Conservation (phyloP, 2,888 invertebrate genomes). For the Leptogaster cylindrica region DNA sequence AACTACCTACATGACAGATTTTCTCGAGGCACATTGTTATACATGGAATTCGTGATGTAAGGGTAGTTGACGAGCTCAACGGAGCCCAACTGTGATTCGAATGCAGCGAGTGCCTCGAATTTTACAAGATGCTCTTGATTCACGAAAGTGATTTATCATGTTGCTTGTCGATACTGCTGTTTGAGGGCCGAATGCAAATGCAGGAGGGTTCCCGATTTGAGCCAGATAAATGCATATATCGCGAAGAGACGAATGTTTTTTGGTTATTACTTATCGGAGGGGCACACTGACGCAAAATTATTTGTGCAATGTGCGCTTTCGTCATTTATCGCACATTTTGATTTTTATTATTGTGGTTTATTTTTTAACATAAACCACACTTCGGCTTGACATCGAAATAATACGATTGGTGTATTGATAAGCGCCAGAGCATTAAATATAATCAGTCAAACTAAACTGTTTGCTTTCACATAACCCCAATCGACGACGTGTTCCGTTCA, state of each 20-base stretch:
- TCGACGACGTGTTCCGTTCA: too few species aligned
- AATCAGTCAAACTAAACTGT: too few species aligned
- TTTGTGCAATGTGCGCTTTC: too few species aligned
- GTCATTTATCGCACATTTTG: too few species aligned
- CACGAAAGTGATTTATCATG: slow-evolving; percentile 51
- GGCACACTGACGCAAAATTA: too few species aligned
- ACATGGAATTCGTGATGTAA: slow-evolving; percentile 50
- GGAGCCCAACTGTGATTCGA: slow-evolving; percentile 32
- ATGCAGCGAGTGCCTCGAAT: slow-evolving; percentile 20
- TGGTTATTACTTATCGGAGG: too few species aligned
- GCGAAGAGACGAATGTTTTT: neutral
- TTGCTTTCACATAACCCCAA: too few species aligned
- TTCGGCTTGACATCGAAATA: too few species aligned
- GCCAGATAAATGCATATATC: slow-evolving; percentile 16
- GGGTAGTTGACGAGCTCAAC: slow-evolving; percentile 30
- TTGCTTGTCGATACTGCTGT: slow-evolving; percentile 13
- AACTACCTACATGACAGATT: slow-evolving; percentile 41
- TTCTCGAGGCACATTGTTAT: slow-evolving; percentile 48
- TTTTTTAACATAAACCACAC: too few species aligned
- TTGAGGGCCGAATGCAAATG: slow-evolving; percentile 14
- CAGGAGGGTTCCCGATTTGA: slow-evolving; percentile 12
- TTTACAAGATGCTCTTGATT: slow-evolving; percentile 50
- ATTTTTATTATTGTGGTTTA: too few species aligned
- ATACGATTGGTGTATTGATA: too few species aligned
- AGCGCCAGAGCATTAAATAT: too few species aligned